phyloP scores from a whole-genome alignment of 2,888 invertebrate genomes.

The Lochmaea capreae region DNA sequence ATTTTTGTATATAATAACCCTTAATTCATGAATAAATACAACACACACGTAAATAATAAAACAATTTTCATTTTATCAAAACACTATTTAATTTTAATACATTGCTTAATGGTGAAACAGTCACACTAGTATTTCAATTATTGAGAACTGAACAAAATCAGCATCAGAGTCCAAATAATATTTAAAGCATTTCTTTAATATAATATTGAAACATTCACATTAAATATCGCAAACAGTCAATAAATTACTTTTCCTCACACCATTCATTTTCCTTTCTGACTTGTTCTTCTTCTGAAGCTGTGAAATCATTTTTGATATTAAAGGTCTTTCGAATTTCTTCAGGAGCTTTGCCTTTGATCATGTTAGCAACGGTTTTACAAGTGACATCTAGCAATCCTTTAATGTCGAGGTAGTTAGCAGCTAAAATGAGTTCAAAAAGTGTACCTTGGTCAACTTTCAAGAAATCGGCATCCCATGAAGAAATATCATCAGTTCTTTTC shows the following conservation, averaged over 20 bases:
- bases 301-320: conserved; percentile 97
- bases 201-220: conserved; percentile 11
- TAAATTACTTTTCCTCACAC: conserved; percentile 85
- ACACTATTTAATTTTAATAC: conserved; percentile 8
- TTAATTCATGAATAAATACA: neutral
- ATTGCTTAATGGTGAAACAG: neutral
- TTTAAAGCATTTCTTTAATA: neutral
- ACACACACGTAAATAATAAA: neutral
- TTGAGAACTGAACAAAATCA: neutral
- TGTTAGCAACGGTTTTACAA: conserved; percentile 98
- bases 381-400: conserved; percentile 96
- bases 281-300: conserved; percentile 96
- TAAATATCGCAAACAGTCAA: conserved; percentile 14
- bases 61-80: neutral
- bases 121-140: neutral
- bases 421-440: conserved; percentile 94
- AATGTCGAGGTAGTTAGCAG: conserved; percentile 97
- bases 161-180: conserved; percentile 7
- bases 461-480: conserved; percentile 99
- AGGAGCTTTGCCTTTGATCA: conserved; percentile 98
- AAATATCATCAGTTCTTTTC: conserved; percentile 98
- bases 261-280: conserved; percentile 97
- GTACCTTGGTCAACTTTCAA: conserved; percentile 98
- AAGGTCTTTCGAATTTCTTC: conserved; percentile 97
- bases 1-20: too few species aligned